A percentile compares a stretch with the other conserved stretches of the same genome.
Evolutionary conservation across 2,113 vertebrate species (phyloP).

Genomic region (Artemisiospiza belli): DNA sequence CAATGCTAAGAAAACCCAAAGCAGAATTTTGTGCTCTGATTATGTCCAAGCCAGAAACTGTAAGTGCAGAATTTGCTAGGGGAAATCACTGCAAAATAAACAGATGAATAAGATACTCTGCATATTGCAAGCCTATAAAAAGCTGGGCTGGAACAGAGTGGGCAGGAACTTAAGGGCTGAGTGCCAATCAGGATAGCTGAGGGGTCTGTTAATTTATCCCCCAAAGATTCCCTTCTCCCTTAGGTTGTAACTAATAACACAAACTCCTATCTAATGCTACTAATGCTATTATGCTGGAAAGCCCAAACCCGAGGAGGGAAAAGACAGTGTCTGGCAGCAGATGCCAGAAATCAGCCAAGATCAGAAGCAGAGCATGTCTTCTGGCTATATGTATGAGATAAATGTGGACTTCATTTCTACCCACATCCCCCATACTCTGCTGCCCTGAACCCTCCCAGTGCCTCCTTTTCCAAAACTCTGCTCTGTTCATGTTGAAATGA

Average conservation of each 20-base stretch:
- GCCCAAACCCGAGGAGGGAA: not conserved
- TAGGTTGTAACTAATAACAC: constrained; percentile 39
- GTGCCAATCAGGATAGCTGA: not conserved
- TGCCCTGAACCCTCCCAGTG: not conserved
- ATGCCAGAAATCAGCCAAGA: constrained; percentile 38
- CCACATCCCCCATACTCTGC: not conserved
- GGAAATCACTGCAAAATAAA: constrained; percentile 43
- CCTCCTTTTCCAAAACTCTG: constrained; percentile 12
- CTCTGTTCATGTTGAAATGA: constrained; percentile 39
- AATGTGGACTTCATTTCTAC: constrained; percentile 6
- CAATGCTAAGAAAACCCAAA: not conserved
- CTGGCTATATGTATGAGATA: not conserved
- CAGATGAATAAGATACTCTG: not conserved
- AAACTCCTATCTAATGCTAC: constrained; percentile 37
- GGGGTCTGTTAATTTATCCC: constrained; percentile 43
- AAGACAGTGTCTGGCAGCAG: constrained; percentile 4
- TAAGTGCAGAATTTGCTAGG: not conserved
- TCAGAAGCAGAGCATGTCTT: constrained; percentile 29
- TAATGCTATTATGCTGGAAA: constrained; percentile 68
- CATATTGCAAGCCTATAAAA: constrained; percentile 31
- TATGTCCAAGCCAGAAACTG: not conserved
- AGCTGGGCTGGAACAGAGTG: constrained; percentile 8
- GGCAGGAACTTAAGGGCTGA: constrained; percentile 16
- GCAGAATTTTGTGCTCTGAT: not conserved
- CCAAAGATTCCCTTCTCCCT: constrained; percentile 25